Evolutionary conservation across 2,113 vertebrate genomes (phyloP), one percentile per base, ranked within the genome.

Genomic region (Oryzias woworae): DNA sequence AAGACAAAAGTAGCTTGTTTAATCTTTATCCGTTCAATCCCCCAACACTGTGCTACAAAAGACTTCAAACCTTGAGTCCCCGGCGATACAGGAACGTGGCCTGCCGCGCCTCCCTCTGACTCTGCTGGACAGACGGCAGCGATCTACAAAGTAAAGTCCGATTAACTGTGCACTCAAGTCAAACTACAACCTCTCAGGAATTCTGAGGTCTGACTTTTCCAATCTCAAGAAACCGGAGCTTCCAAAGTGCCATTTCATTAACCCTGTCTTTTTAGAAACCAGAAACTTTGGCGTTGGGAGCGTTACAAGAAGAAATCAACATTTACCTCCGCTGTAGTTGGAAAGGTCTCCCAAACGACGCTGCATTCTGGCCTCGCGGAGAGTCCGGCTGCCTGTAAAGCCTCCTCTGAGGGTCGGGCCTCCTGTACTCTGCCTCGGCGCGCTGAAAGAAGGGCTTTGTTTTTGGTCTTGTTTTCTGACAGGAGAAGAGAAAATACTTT

Each of bases 31-130:
- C 23, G 44, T 14, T 16, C 3, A 0, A 14, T 42, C 5, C 5
- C 53, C 1, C 15, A 48, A 18, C 7, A 7, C 5, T 7, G 1
- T 4, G n/a, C 16, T 48, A 20, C 20, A 1, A 17, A 46, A 12
- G 1, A 0, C 43, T 44, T 7, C 12, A 41, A 87, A 98, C 97
- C 94, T 98, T 96, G 48, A 99, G 85, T 62, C 97, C 97, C 78
- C 96, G 94, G 85, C 90, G 92, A 73, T 94, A 95, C 42, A 99
- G 93, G 88, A 97, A 99, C 1, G 95, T 98, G 82, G 96, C 95
- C 80, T 98, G 96, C 47, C 96, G 94, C 4, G 92, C 92, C 18
- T 98, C 95, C 76, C 93, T 94, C 88, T 94, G 95, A 4, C 76
- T 65, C 71, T 92, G 88, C 42, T 81, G 90, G 59, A 75, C 65